Conservation (phyloP, 2,797 vertebrate species). For the Salarias fasciatus region DNA sequence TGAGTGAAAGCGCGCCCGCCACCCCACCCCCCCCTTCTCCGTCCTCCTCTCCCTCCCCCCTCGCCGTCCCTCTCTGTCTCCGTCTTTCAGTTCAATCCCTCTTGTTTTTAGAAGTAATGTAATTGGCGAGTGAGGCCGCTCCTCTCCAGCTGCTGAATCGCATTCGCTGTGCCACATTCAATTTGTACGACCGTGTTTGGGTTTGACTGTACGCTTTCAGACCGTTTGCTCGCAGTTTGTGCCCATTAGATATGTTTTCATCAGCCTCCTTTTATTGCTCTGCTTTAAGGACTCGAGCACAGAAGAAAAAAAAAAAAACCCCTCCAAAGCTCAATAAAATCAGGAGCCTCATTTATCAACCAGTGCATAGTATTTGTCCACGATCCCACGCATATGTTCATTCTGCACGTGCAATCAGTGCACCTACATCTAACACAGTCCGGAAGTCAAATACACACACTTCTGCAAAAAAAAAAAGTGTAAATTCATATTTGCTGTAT, state of each 20-base stretch:
- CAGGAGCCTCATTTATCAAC: background rate
- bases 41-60: slow-evolving; percentile 15
- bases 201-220: slow-evolving; percentile 29
- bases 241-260: slow-evolving; percentile 25
- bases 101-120: slow-evolving; percentile 70
- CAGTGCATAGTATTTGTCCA: background rate
- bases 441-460: background rate
- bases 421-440: background rate
- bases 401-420: background rate
- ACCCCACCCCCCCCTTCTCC: slow-evolving; percentile 23
- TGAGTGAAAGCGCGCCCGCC: slow-evolving; percentile 50
- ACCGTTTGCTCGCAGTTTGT: slow-evolving; percentile 23
- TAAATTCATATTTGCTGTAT: too few species aligned
- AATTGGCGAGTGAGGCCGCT: slow-evolving; percentile 66
- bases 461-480: background rate
- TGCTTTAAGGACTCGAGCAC: background rate
- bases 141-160: slow-evolving; percentile 47
- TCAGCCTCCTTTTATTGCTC: slow-evolving; percentile 30
- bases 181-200: slow-evolving; percentile 38
- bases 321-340: slow-evolving; percentile 7
- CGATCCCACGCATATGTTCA: background rate
- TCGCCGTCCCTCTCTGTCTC: slow-evolving; percentile 23
- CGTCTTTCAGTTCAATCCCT: slow-evolving; percentile 47
- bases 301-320: too few species aligned
- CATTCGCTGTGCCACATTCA: slow-evolving; percentile 56